A percentile compares a stretch with the other conserved stretches of the same genome.
These are phyloP conservation scores for Pseudonaja textilis DNA, from an alignment of 2,113 vertebrate species.

Conservation along the genomic window DNA sequence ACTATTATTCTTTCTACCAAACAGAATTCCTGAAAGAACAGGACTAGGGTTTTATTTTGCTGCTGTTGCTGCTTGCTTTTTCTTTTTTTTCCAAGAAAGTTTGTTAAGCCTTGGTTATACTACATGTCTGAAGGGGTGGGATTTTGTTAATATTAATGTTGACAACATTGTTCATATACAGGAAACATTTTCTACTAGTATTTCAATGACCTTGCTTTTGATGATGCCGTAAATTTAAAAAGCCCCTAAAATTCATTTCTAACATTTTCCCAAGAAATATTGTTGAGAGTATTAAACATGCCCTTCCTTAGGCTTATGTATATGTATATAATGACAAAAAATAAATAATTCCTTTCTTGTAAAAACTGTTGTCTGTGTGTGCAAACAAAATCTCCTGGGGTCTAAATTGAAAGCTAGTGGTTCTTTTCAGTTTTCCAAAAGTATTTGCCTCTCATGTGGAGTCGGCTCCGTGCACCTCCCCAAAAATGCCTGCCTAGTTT, in stretches of 20 bases:
- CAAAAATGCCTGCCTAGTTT: neutral
- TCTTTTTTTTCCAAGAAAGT: neutral
- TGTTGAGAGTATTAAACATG: neutral
- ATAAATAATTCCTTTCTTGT: conserved; percentile 1
- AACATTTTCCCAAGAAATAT: neutral
- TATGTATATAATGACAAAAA: neutral
- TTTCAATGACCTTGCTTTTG: neutral
- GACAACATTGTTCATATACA: neutral
- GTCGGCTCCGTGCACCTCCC: neutral
- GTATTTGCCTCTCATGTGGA: neutral
- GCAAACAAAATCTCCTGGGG: neutral
- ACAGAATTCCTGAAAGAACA: neutral
- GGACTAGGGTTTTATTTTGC: neutral
- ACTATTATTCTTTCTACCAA: neutral
- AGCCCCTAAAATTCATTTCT: neutral
- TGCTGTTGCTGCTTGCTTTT: neutral
- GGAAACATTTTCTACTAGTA: neutral
- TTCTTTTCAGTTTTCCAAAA: neutral
- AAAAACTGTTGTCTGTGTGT: neutral
- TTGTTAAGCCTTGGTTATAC: neutral
- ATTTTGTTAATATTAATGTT: neutral
- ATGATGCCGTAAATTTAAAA: neutral
- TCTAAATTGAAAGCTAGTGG: neutral
- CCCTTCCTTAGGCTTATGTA: neutral
- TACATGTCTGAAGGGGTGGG: neutral